Evolutionary conservation across 2,797 vertebrate genomes (phyloP).

Genomic region (Sebastes umbrosus): DNA sequence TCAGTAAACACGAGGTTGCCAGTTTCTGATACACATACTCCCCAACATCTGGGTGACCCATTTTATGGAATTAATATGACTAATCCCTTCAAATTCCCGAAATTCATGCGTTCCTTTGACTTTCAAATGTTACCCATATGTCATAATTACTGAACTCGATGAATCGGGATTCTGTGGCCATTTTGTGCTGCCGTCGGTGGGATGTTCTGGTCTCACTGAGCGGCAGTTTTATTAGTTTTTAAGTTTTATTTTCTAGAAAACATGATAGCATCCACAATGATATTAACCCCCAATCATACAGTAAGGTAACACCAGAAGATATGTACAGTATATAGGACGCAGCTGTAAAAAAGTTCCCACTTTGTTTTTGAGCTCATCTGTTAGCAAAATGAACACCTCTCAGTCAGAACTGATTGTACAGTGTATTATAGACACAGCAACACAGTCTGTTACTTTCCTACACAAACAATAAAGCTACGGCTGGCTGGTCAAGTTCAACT

Average conservation of each 20-base stretch:
- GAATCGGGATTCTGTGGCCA: not conserved
- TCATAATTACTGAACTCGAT: constrained; percentile 25
- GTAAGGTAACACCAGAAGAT: not conserved
- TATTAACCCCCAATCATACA: not conserved
- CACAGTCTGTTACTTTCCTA: constrained; percentile 2
- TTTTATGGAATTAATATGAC: constrained; percentile 65
- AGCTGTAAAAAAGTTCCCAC: not conserved
- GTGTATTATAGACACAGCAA: not conserved
- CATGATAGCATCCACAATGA: not conserved
- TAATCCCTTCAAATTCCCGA: constrained; percentile 64
- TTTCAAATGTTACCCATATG: constrained; percentile 66
- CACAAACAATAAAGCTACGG: constrained; percentile 37
- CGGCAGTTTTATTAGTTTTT: not conserved
- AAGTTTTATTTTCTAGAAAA: not conserved
- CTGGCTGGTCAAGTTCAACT: constrained; percentile 33
- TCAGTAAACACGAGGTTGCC: constrained; percentile 57
- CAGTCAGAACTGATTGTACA: not conserved
- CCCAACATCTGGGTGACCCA: constrained; percentile 72
- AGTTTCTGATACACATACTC: constrained; percentile 41
- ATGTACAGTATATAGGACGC: not conserved
- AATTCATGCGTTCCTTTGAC: constrained; percentile 61
- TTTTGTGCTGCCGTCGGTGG: not conserved
- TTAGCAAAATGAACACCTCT: not conserved
- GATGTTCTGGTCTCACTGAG: not conserved
- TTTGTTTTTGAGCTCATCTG: not conserved